Base-by-base conservation (phyloP, 2,797 vertebrate species). In the Sebastes nivosus region DNA sequence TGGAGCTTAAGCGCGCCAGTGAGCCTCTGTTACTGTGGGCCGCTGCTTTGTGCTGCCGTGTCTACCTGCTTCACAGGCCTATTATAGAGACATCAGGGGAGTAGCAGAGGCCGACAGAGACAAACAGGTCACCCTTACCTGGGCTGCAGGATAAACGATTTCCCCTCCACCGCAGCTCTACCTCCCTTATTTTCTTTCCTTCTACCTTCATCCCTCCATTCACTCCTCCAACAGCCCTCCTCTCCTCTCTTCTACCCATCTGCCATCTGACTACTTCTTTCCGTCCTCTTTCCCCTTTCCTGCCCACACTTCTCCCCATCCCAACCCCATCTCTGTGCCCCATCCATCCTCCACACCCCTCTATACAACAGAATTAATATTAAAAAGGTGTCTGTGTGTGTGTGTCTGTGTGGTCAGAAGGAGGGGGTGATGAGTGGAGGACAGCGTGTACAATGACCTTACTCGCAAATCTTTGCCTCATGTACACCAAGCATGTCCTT, bases 101-200 rank as follows among this genome's bases (percentile, higher is more conserved):
- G 85, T 86, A 87, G 82, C 88, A 59, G 85, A 89, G 91, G 86
- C 82, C 81, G 78, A 90, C 90, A 85, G 83, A 94, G 93, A 94
- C 93, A 93, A 95, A 94, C 93, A 90, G 92, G 90, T 94, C 93
- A 95, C 90, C 90, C 90, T 91, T 83, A 95, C 92, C 90, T 89
- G 85, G 77, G 87, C 84, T 88, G 82, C 82, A 85, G 89, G 80
- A 90, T 87, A 91, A 92, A 92, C 64, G 59, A 91, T 88, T 89
- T 87, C 83, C 90, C 81, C 79, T 84, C 79, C 70, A 72, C 80
- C 78, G 58, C 42, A 12, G 70, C 80, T 69, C 65, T 74, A 42
- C 81, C 73, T 74, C 75, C 67, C 71, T 87, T 75, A 67, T 81
- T 84, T 83, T 46, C 61, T 77, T 55, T 72, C 71, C 59, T 38